Base-by-base conservation (phyloP, 1,140 invertebrate species). In the Cotesia vestalis region DNA sequence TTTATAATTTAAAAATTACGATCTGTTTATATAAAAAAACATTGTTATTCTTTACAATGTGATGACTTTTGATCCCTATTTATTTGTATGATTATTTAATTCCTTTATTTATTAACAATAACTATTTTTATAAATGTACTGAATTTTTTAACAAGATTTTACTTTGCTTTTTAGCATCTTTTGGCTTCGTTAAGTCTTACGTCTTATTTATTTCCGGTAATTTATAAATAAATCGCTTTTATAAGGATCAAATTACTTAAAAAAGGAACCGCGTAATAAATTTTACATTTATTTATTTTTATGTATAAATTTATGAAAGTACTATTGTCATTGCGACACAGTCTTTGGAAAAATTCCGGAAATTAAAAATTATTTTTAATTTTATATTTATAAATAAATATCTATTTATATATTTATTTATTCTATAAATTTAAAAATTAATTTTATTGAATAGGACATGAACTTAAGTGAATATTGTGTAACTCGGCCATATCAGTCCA, bases 401-500 rank as follows among this genome's bases (percentile, higher is more conserved):
- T 27, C 27, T 27, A 27, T 27, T 27, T 27, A 27, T 73, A 57
- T 66, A 53, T 38, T 61, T 14, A 12, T 35, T 71, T 51, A 20
- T 40, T 61, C 12, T 53, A 12, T 34, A 11, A 61, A 51, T 53
- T 62, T 2, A 55, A 12, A 55, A 9, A 20, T 8, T 38, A 20
- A 64, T 63, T 75, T 85, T 77, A 87, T 79, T 86, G 85, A 69
- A 90, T 84, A 12, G 94, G 94, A 86, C 95, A 97, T 20, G 95
- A 95, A 87, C 94, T 94, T 8, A 96, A 88, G 52, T 94, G 89
- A 71, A 97, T 92, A 84, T 95, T 94, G 73, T 94, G 91, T 61
- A 95, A 84, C 60, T 91, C 88, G 66, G 92, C 90, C 94, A 95
- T 95, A 73, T 92, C 91, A 12, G 91, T 92, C 95, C 95, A 97